phyloP scores from a whole-genome alignment of 35 echinoderm and acorn worm genomes.

The Nesometra sesokonis region DNA sequence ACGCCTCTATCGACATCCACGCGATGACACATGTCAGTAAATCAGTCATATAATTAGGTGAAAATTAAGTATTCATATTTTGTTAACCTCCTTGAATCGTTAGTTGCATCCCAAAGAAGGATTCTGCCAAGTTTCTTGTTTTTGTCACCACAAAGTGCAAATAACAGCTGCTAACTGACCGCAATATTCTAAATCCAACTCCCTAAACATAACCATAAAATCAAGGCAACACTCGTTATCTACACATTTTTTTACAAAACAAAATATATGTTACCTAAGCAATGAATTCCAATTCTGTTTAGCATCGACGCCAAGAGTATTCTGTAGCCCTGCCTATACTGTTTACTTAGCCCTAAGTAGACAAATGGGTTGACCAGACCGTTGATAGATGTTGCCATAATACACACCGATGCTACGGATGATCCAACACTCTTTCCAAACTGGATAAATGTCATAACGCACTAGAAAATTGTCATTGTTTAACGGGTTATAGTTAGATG shows the following conservation, averaged over 20 bases:
- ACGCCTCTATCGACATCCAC: no score
- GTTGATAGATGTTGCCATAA: background rate
- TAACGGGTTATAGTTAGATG: background rate
- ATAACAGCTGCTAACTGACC: no score
- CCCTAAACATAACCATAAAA: background rate
- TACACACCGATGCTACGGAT: background rate
- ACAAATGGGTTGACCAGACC: background rate
- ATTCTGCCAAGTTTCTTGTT: no score
- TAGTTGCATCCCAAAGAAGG: no score
- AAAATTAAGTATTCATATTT: no score
- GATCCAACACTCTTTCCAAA: background rate
- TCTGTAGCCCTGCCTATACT: background rate
- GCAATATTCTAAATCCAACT: no score
- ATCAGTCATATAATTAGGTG: no score
- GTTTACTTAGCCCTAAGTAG: background rate
- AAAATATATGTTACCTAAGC: background rate
- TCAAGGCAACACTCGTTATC: background rate
- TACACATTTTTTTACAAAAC: background rate
- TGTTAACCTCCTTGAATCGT: no score
- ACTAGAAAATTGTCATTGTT: background rate
- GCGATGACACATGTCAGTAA: no score
- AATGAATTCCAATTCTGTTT: background rate
- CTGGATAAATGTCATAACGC: background rate
- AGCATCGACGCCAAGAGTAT: background rate
- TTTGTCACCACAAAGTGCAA: no score